Evolutionary conservation across 1,140 invertebrate species (phyloP), one percentile per base, ranked within the genome.

Genomic region (Scaptomyza pallida): DNA sequence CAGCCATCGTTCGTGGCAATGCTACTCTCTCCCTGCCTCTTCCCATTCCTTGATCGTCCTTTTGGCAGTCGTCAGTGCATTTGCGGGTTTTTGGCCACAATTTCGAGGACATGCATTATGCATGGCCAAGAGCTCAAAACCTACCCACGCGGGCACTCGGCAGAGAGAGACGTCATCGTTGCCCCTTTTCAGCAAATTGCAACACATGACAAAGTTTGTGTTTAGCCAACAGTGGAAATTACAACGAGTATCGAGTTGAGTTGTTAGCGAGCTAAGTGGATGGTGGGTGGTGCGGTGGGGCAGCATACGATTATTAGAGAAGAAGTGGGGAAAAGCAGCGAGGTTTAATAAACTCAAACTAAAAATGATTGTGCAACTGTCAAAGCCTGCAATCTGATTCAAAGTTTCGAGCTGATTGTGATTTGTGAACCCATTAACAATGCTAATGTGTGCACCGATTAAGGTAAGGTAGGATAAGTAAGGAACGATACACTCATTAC

Each of bases 171-270:
- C 26, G 26, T 8, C 26, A 30, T 30, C 26, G 26, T 6, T 30
- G 6, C 8, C 26, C 26, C 68, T 70, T n/a, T 68, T 62, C 54
- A 78, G 55, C 64, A 72, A 65, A 71, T 65, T 71, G 68, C 61
- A 81, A 59, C 69, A 67, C 62, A 72, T 79, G 75, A 68, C 80
- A 86, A 85, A 85, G 76, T 85, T 80, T 76, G 76, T 68, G 73
- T 77, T 85, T 85, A 47, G 72, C 69, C 81, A 80, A 80, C 55
- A 85, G 65, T 80, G 35, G 72, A 77, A 77, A 85, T 74, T 77
- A 71, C 71, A 76, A 73, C 60, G 60, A 55, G 57, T 10, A 52
- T 37, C 5, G 33, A 12, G 10, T 37, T 37, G 33, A 37, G n/a
- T n/a, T 37, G 33, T 37, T 30, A 51, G 9, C 16, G 13, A 41